phyloP scores from a whole-genome alignment of 2,797 vertebrate genomes.

The Galaxias olidus region DNA sequence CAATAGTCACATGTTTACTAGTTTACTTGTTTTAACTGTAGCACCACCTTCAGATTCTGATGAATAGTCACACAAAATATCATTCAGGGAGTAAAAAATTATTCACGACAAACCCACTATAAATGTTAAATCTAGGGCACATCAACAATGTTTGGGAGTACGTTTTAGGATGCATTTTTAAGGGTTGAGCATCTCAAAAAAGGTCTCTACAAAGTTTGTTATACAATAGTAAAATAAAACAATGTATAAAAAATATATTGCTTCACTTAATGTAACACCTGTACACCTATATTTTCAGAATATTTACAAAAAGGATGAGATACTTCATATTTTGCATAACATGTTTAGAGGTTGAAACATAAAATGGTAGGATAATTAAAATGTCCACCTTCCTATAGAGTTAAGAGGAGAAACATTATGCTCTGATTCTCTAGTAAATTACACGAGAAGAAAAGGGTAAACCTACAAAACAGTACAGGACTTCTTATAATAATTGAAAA shows the following conservation, averaged over 20 bases:
- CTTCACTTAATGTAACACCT: constrained; percentile 63
- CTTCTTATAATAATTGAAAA: too few species aligned
- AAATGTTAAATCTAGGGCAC: constrained; percentile 35
- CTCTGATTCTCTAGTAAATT: constrained; percentile 1
- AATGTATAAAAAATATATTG: constrained; percentile 71
- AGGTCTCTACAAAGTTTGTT: constrained; percentile 27
- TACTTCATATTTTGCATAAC: constrained; percentile 33
- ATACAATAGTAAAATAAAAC: constrained; percentile 54
- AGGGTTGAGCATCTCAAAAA: constrained; percentile 39
- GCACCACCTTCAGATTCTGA: constrained; percentile 84
- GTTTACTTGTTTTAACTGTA: constrained; percentile 64
- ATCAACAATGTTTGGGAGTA: constrained; percentile 27
- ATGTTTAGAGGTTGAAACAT: constrained; percentile 32
- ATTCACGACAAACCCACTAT: constrained; percentile 38
- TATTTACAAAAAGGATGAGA: constrained; percentile 61
- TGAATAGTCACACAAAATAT: constrained; percentile 53
- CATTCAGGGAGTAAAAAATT: constrained; percentile 57
- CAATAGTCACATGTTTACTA: constrained; percentile 48
- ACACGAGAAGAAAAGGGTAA: neutral
- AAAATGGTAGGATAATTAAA: constrained; percentile 13
- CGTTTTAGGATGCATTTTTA: constrained; percentile 26
- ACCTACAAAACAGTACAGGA: too few species aligned
- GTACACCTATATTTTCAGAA: constrained; percentile 51
- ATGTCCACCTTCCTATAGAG: constrained; percentile 17
- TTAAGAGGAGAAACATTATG: constrained; percentile 7